Conservation (phyloP, 2,888 invertebrate genomes). For the Lasioglossum villosulum region DNA sequence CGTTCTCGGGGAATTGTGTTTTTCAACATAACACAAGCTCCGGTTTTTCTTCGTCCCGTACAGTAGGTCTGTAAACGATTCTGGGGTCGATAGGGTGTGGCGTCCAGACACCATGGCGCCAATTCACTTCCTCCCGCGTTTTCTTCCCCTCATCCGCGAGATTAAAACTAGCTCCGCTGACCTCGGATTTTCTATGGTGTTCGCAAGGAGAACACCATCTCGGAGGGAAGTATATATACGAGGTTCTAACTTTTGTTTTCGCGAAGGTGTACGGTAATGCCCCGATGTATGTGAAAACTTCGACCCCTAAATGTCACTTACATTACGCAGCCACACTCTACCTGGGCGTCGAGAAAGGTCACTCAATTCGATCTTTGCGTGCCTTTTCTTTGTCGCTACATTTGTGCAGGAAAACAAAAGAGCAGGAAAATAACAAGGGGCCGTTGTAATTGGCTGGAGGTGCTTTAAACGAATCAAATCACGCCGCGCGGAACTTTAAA, state of each 20-base stretch:
- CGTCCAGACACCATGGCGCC: slow-evolving; percentile 72
- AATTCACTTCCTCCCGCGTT: slow-evolving; percentile 35
- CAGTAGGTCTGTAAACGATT: slow-evolving; percentile 17
- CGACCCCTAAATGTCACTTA: neutral
- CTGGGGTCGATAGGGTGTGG: slow-evolving; percentile 65
- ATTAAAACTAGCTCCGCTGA: slow-evolving; percentile 46
- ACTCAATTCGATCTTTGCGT: too few species aligned
- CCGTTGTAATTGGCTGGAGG: slow-evolving; percentile 25
- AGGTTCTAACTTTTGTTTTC: neutral
- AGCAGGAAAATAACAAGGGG: neutral
- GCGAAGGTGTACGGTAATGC: neutral
- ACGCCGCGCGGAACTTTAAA: slow-evolving; percentile 7
- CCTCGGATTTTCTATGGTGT: slow-evolving; percentile 30
- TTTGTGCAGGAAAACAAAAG: neutral
- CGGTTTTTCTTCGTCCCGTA: slow-evolving; percentile 38
- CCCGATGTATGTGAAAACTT: neutral
- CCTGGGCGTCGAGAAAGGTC: too few species aligned
- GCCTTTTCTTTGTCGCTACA: too few species aligned
- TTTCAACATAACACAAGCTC: slow-evolving; percentile 6
- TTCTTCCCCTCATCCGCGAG: slow-evolving; percentile 20
- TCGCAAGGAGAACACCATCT: neutral
- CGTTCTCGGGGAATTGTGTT: neutral
- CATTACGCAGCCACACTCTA: neutral
- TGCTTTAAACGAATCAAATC: slow-evolving; percentile 16
- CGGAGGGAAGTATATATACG: neutral